A percentile compares a stretch with the other conserved stretches of the same genome.
Conservation (phyloP, 1,140 invertebrate species). For the Drosophila aff. region DNA sequence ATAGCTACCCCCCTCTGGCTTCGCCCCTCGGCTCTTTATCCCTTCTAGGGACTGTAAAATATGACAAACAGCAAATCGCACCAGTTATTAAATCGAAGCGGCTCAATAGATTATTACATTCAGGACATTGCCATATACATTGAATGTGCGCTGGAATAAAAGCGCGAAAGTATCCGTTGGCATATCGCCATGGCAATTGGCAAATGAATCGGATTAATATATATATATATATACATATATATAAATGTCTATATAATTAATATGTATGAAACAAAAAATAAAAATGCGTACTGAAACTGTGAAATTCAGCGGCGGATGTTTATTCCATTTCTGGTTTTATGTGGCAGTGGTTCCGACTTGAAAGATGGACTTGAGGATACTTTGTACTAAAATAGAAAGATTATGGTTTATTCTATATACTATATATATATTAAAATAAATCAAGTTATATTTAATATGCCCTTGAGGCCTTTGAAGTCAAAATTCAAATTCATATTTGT, state of each 20-base stretch:
- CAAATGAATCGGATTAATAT: constrained; percentile 21
- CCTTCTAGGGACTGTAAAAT: constrained; percentile 54
- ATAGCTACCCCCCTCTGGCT: neutral
- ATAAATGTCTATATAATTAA: constrained; percentile 6
- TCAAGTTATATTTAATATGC: neutral
- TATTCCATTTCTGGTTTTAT: neutral
- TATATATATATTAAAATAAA: too few relatives aligned
- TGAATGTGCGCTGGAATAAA: constrained; percentile 12
- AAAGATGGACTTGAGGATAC: neutral
- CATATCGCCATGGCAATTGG: constrained; percentile 26
- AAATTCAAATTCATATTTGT: neutral
- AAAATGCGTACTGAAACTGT: neutral
- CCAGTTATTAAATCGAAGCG: constrained; percentile 76
- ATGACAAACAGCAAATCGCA: constrained; percentile 76
- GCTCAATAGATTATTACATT: constrained; percentile 80
- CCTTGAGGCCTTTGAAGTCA: neutral
- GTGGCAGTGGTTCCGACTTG: too few relatives aligned
- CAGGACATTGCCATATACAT: constrained; percentile 48
- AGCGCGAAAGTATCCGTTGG: constrained; percentile 14
- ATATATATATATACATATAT: neutral
- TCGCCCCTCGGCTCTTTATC: neutral
- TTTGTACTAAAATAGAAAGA: neutral
- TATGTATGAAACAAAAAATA: neutral
- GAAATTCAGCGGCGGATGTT: neutral
- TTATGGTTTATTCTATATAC: neutral